Conservation (phyloP, 2,888 invertebrate species). For the Helleia helle region DNA sequence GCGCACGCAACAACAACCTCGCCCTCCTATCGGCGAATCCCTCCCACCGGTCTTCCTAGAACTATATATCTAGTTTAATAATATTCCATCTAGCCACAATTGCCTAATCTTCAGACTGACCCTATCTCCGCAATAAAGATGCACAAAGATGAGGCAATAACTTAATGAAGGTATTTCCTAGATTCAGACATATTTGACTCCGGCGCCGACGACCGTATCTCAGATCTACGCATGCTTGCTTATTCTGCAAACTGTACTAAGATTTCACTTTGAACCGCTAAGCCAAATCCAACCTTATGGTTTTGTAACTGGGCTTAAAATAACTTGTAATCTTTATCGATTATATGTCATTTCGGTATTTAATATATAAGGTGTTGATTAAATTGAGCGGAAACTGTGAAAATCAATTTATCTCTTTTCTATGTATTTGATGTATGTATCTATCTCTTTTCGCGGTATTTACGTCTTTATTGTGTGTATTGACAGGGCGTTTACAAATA, state of each 20-base stretch:
- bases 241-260: conserved; percentile 35
- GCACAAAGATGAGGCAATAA: neutral
- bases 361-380: conserved; percentile 23
- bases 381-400: conserved; percentile 27
- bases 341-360: conserved; percentile 16
- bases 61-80: neutral
- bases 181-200: conserved; percentile 1
- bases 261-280: conserved; percentile 29
- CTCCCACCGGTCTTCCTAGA: neutral
- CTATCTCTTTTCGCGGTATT: conserved; percentile 19
- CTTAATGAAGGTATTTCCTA: neutral
- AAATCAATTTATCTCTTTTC: conserved; percentile 33
- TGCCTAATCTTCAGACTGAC: neutral
- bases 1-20: too few relatives aligned
- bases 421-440: conserved; percentile 24
- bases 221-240: conserved; percentile 45
- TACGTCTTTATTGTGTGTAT: conserved; percentile 20
- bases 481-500: conserved; percentile 12
- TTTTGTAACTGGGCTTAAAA: conserved; percentile 5
- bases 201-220: conserved; percentile 28
- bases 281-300: conserved; percentile 16
- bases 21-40: too few relatives aligned
- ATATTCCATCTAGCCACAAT: neutral
- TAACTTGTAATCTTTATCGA: neutral
- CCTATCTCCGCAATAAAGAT: neutral